Base-by-base conservation (phyloP, 1,140 invertebrate species). In the Nomia melanderi region DNA sequence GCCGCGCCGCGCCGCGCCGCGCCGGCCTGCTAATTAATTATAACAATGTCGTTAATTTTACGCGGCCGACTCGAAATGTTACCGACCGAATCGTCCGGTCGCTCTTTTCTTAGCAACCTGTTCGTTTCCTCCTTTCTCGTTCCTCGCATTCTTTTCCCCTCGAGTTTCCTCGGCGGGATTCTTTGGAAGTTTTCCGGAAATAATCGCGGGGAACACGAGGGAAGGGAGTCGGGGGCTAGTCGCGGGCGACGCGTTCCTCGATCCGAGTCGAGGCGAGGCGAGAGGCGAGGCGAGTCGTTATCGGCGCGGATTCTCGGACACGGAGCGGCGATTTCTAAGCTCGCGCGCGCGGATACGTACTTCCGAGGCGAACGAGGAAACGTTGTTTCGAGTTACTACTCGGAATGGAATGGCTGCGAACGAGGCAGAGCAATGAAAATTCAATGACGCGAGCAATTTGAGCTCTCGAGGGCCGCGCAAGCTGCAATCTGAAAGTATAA, bases 11-110 rank as follows among this genome's bases (percentile, higher is more conserved):
- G 59, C 76, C 83, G 74, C 65, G 80, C 75, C 74, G 62, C 69
- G 74, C 29, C 79, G 64, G 83, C 79, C 71, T 84, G 78, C 87
- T 91, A 92, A 92, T 92, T 91, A 92, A 92, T 91, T 91, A 91
- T 89, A 92, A 92, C 90, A 92, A 91, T 91, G 90, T 91, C 89
- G 87, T 92, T 92, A 92, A 91, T 90, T 92, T 88, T 88, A 90
- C 90, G 90, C 90, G 88, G 85, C 83, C 87, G 89, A 91, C 86
- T 90, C 88, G 90, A 91, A 91, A 90, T 86, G 88, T 88, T 91
- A 90, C 90, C 90, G 89, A 91, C 91, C 90, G 89, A 76, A 79
- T 71, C 82, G 80, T 53, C 64, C 63, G 20, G 69, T 50, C 29
- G n/a, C 50, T 56, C 70, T 59, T n/a, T 71, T 71, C 59, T 2